A percentile compares a stretch with the other conserved stretches of the same genome.
Evolutionary conservation across 1,140 invertebrate species (phyloP).

Genomic region (Orius insidiosus): DNA sequence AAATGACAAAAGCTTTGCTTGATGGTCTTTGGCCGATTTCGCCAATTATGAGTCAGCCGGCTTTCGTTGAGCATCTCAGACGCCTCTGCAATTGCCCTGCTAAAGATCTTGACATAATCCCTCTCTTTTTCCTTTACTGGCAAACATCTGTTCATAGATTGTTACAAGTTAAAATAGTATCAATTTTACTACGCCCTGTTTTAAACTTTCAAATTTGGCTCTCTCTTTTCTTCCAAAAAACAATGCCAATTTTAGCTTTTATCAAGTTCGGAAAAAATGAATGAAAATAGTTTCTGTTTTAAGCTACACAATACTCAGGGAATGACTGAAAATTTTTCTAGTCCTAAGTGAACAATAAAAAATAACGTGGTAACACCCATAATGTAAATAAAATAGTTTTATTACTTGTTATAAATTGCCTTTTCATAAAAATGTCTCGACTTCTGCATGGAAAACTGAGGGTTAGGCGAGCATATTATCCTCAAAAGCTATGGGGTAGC

Average conservation of each 20-base stretch:
- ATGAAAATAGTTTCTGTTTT: no score
- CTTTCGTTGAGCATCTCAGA: constrained; percentile 27
- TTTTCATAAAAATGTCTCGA: no score
- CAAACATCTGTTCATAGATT: constrained; percentile 28
- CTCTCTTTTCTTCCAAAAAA: constrained; percentile 22
- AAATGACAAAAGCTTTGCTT: constrained; percentile 28
- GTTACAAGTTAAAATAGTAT: constrained; percentile 24
- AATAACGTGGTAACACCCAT: no score
- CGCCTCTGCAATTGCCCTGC: constrained; percentile 15
- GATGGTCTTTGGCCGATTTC: constrained; percentile 30
- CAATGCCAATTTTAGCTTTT: constrained; percentile 1
- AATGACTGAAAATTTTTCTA: no score
- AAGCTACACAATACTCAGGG: no score
- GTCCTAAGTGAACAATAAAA: no score
- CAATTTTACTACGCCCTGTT: constrained; percentile 24
- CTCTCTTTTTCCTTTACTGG: constrained; percentile 27
- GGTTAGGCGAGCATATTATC: no score
- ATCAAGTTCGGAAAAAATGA: neutral
- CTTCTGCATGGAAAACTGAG: no score
- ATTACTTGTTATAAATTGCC: no score
- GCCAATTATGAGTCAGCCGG: constrained; percentile 26
- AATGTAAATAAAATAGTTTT: no score
- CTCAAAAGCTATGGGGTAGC: no score
- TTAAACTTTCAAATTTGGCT: constrained; percentile 29
- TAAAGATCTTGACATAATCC: constrained; percentile 18